Evolutionary conservation across 2,888 invertebrate genomes (phyloP).

Genomic region (Parnassius glacialis): DNA sequence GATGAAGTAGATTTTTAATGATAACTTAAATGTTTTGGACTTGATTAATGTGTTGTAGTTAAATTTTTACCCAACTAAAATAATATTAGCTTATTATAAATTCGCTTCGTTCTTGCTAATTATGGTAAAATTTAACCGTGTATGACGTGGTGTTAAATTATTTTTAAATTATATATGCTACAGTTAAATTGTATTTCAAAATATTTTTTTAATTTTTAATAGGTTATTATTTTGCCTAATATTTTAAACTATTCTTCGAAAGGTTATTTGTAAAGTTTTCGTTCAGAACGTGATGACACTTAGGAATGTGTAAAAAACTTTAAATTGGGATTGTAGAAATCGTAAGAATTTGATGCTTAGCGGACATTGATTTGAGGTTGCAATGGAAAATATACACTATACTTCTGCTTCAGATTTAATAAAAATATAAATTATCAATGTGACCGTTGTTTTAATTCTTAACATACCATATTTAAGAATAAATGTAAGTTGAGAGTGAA

Average conservation of each 20-base stretch:
- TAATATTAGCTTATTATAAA: too few relatives aligned
- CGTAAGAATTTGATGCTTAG: slow-evolving; percentile 14
- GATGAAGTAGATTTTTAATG: too few relatives aligned
- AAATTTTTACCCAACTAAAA: too few relatives aligned
- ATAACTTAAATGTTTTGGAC: too few relatives aligned
- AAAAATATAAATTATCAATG: slow-evolving; percentile 40
- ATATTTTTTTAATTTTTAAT: slow-evolving; percentile 3
- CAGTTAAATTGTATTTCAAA: not conserved
- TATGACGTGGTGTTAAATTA: slow-evolving; percentile 13
- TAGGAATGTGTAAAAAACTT: slow-evolving; percentile 6
- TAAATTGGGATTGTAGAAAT: slow-evolving; percentile 16
- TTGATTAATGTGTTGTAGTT: too few relatives aligned
- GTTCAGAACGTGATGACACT: slow-evolving; percentile 12
- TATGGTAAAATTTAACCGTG: slow-evolving; percentile 4
- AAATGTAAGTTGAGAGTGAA: too few relatives aligned
- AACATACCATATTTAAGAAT: not conserved
- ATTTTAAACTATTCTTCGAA: slow-evolving; percentile 12
- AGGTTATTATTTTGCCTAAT: slow-evolving; percentile 10
- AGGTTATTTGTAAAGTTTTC: slow-evolving; percentile 3
- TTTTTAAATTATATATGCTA: slow-evolving; percentile 18
- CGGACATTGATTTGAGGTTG: slow-evolving; percentile 37
- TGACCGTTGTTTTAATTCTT: slow-evolving; percentile 37
- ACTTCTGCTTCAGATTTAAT: slow-evolving; percentile 42
- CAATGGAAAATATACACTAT: slow-evolving; percentile 36
- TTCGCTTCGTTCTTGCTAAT: too few relatives aligned